Conservation (phyloP, 2,888 invertebrate species). For the Dorcus parallelipipedus region DNA sequence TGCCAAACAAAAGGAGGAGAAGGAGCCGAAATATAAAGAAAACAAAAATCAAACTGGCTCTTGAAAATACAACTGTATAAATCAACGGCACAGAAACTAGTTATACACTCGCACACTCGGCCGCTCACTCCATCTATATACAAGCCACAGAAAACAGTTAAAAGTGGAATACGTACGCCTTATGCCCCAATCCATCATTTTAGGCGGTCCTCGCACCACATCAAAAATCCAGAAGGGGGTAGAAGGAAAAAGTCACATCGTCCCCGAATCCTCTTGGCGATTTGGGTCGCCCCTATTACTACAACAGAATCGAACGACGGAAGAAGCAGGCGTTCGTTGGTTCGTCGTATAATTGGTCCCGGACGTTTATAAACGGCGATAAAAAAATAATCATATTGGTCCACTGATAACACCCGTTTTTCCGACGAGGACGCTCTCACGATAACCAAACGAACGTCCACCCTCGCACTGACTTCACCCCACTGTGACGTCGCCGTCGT, state of each 20-base stretch:
- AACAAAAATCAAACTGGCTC: conserved; percentile 32
- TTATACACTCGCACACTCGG: conserved; percentile 20
- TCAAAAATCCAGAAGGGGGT: not conserved
- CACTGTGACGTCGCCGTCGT: not conserved
- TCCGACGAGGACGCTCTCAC: not conserved
- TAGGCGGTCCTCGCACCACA: conserved; percentile 27
- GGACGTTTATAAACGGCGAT: not conserved
- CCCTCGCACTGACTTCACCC: not conserved
- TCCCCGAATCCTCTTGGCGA: not conserved
- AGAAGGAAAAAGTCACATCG: not conserved
- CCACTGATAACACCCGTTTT: not conserved
- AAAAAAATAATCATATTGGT: not conserved
- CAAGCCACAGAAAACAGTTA: not conserved
- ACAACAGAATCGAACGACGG: not conserved
- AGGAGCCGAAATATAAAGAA: not conserved
- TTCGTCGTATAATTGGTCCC: conserved; percentile 18
- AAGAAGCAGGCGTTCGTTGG: not conserved
- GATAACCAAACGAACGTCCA: not conserved
- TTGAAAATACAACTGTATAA: conserved; percentile 33
- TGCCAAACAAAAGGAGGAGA: not conserved
- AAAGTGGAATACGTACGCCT: conserved; percentile 58
- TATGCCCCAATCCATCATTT: conserved; percentile 73
- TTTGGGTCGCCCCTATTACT: not conserved
- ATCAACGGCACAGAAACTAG: conserved; percentile 32
- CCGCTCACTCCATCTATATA: conserved; percentile 10